Evolutionary conservation across 2,113 vertebrate species (phyloP).

Genomic region (Tympanuchus pallidicinctus): DNA sequence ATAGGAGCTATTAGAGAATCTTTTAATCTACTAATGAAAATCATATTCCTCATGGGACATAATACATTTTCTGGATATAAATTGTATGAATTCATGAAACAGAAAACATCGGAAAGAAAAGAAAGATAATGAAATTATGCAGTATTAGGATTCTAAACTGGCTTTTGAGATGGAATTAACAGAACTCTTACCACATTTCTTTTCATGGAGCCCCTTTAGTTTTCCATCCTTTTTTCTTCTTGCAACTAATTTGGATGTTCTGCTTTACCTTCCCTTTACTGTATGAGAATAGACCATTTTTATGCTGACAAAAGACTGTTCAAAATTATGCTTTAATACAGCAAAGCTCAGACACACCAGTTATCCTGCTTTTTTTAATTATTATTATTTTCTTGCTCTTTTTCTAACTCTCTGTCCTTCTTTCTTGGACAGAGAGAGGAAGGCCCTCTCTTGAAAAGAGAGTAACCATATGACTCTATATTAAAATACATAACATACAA

Average conservation of each 20-base stretch:
- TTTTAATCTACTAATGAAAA: not conserved
- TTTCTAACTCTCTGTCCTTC: not conserved
- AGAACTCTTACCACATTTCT: not conserved
- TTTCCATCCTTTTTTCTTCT: not conserved
- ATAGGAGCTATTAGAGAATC: not conserved
- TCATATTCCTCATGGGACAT: not conserved
- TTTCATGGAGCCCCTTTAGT: not conserved
- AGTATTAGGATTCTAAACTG: not conserved
- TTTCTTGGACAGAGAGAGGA: not conserved
- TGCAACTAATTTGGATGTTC: not conserved
- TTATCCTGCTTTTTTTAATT: not conserved
- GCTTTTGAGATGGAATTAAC: not conserved
- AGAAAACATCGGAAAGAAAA: not conserved
- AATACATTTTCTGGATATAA: not conserved
- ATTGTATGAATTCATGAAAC: not conserved
- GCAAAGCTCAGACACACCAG: not conserved
- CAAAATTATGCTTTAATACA: not conserved
- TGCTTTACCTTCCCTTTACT: rapidly evolving
- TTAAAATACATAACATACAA: not conserved
- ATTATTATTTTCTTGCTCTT: not conserved
- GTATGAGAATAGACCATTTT: not conserved
- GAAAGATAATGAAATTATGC: not conserved
- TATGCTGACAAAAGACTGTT: not conserved
- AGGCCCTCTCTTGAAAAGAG: not conserved
- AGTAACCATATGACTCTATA: not conserved